These are phyloP conservation scores for Athalia rosae DNA, from an alignment of 2,888 invertebrate species.

Conservation along the genomic window DNA sequence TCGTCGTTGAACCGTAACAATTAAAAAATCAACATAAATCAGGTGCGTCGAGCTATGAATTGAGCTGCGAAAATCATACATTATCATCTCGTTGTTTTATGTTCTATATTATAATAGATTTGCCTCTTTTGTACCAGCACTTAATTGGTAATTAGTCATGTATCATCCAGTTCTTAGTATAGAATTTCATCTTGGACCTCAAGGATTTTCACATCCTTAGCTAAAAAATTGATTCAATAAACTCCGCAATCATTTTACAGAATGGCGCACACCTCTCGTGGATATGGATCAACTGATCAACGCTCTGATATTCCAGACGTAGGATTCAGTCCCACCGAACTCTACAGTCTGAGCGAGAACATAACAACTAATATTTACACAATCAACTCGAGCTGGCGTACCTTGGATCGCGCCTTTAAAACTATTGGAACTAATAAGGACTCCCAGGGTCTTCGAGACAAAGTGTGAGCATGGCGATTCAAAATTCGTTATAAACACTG, in stretches of 20 bases:
- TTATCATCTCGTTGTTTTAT: constrained; percentile 27
- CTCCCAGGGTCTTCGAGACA: constrained; percentile 80
- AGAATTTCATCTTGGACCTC: too few species aligned
- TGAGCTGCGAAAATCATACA: not conserved
- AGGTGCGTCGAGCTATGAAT: constrained; percentile 48
- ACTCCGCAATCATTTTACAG: constrained; percentile 50
- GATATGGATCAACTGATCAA: constrained; percentile 72
- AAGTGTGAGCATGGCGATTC: constrained; percentile 75
- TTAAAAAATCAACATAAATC: constrained; percentile 40
- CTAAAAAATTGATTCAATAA: not conserved
- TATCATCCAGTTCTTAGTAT: too few species aligned
- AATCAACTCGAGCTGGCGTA: constrained; percentile 83
- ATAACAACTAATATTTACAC: constrained; percentile 88
- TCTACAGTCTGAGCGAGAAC: constrained; percentile 86
- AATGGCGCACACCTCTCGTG: constrained; percentile 71
- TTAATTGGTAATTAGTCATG: too few species aligned
- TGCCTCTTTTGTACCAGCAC: not conserved
- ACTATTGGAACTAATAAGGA: constrained; percentile 86
- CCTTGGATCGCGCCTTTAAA: constrained; percentile 84
- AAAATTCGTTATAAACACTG: not conserved
- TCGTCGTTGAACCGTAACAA: constrained; percentile 13
- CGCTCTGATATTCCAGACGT: constrained; percentile 80
- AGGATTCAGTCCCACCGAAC: constrained; percentile 83
- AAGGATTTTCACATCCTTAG: not conserved
- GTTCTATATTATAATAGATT: not conserved